Evolutionary conservation across 2,888 invertebrate species (phyloP).

Genomic region (Tenthredo livida): DNA sequence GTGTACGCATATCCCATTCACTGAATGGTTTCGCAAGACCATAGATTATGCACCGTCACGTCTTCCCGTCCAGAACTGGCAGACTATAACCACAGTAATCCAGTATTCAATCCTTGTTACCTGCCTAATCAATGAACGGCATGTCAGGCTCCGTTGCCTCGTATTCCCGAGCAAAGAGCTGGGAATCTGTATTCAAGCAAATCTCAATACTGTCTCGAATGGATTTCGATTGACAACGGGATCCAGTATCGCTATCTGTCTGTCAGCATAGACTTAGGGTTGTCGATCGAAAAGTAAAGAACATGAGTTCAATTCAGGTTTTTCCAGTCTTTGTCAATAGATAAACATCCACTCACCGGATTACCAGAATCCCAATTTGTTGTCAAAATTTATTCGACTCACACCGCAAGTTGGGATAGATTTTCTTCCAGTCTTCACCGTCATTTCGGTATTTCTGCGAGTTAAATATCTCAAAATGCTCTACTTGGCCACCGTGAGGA

Average conservation of each 20-base stretch:
- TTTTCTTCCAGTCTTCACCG: neutral
- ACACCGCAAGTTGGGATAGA: neutral
- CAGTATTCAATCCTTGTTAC: conserved; percentile 52
- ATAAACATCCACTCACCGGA: neutral
- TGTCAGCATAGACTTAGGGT: neutral
- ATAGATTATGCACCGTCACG: conserved; percentile 56
- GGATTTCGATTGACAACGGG: conserved; percentile 13
- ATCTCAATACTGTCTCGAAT: conserved; percentile 13
- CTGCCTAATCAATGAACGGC: conserved; percentile 45
- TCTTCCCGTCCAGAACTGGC: conserved; percentile 51
- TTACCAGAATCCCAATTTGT: neutral
- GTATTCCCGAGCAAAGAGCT: conserved; percentile 10
- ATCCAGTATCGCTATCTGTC: neutral
- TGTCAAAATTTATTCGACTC: neutral
- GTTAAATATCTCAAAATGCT: neutral
- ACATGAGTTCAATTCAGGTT: too few relatives aligned
- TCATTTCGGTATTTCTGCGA: neutral
- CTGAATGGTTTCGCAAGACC: conserved; percentile 18
- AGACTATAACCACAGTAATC: conserved; percentile 46
- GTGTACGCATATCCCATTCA: conserved; percentile 28
- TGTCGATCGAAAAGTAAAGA: neutral
- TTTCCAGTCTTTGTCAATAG: neutral
- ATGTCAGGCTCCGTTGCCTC: neutral
- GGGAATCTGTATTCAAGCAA: conserved; percentile 21
- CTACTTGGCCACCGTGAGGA: neutral